Percentiles rank a stretch among this genome's conserved stretches.
phyloP scores from a whole-genome alignment of 2,888 invertebrate genomes.

The Pachymerium ferrugineum region DNA sequence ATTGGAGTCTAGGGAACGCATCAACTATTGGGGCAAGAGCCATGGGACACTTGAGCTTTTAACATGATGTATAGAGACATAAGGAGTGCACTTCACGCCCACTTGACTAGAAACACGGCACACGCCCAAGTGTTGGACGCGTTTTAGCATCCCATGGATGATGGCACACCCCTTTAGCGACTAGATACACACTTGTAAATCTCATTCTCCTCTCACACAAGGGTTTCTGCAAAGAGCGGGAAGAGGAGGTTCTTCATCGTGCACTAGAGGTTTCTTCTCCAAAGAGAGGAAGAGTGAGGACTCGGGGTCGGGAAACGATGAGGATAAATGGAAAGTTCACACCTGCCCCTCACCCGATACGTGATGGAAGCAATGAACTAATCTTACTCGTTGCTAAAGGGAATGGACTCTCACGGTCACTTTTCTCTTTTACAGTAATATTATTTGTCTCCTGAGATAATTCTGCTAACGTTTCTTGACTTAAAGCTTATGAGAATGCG shows the following conservation, averaged over 20 bases:
- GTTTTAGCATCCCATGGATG: slow-evolving; percentile 9
- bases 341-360: not conserved
- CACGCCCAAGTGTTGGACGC: not conserved
- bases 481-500: not conserved
- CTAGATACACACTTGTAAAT: not conserved
- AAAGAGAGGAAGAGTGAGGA: no score
- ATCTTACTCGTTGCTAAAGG: not conserved
- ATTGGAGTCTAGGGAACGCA: slow-evolving; percentile 4
- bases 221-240: not conserved
- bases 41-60: slow-evolving; percentile 13
- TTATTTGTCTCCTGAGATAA: not conserved
- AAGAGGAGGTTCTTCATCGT: not conserved
- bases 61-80: slow-evolving; percentile 13
- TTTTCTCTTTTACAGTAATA: not conserved
- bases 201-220: not conserved
- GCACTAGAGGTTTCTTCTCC: not conserved
- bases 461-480: not conserved
- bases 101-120: slow-evolving; percentile 7
- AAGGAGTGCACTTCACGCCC: slow-evolving; percentile 4
- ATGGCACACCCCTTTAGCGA: not conserved
- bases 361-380: slow-evolving; percentile 4
- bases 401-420: not conserved
- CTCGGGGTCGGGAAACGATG: not conserved
- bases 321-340: slow-evolving; percentile 1
- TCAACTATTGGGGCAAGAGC: slow-evolving; percentile 13